These are phyloP conservation scores for Sclerodermus sp. DNA, from an alignment of 2,888 invertebrate genomes.

Conservation along the genomic window DNA sequence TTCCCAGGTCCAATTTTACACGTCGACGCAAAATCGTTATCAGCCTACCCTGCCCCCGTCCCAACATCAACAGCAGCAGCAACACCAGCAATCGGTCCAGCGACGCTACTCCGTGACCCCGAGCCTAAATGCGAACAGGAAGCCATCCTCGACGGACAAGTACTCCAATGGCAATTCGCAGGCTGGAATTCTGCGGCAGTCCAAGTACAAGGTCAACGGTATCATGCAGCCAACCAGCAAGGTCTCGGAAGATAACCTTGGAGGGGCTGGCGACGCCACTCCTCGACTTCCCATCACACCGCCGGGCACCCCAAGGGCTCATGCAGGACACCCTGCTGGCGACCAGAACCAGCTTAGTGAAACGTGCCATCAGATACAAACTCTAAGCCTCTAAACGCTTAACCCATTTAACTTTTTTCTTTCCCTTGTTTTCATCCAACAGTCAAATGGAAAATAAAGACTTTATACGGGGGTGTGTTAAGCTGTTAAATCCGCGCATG, in stretches of 20 bases:
- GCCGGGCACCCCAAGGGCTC: slow-evolving; percentile 46
- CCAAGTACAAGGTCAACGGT: slow-evolving; percentile 49
- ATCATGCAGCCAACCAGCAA: slow-evolving; percentile 37
- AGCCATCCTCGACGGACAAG: slow-evolving; percentile 31
- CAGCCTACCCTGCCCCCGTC: slow-evolving; percentile 34
- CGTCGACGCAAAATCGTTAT: slow-evolving; percentile 39
- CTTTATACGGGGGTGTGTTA: too few species aligned
- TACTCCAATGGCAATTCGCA: slow-evolving; percentile 31
- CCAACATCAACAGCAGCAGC: slow-evolving; percentile 29
- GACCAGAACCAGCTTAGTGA: slow-evolving; percentile 47
- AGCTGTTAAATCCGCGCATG: too few species aligned
- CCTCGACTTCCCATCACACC: slow-evolving; percentile 48
- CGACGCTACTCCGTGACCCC: slow-evolving; percentile 34
- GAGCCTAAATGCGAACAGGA: slow-evolving; percentile 21
- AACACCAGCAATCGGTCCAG: slow-evolving; percentile 31
- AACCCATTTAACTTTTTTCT: slow-evolving; percentile 7
- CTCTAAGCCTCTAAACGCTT: slow-evolving; percentile 42
- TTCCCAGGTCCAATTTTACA: slow-evolving; percentile 52
- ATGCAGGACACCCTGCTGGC: slow-evolving; percentile 27
- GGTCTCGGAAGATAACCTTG: slow-evolving; percentile 38
- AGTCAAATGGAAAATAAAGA: too few species aligned
- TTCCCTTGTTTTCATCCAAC: not conserved
- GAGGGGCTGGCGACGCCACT: slow-evolving; percentile 49
- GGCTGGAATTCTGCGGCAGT: slow-evolving; percentile 35
- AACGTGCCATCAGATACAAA: slow-evolving; percentile 54